Evolutionary conservation across 1,140 invertebrate genomes (phyloP).

Genomic region (Diorhabda carinulata): DNA sequence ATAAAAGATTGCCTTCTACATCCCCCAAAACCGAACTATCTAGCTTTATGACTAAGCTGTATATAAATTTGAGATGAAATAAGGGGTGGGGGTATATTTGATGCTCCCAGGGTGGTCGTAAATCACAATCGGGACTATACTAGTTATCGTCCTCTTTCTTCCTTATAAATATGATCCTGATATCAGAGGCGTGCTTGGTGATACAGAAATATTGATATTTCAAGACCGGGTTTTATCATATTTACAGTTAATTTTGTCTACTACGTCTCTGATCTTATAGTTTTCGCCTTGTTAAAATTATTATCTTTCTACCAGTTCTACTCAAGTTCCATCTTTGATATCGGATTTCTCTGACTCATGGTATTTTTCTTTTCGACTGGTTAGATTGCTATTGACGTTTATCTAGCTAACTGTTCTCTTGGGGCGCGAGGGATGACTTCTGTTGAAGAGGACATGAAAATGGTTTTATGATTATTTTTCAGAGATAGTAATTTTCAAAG

Average conservation of each 20-base stretch:
- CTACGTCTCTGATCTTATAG: neutral
- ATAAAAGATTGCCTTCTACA: conserved; percentile 10
- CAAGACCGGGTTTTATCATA: neutral
- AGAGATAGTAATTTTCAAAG: neutral
- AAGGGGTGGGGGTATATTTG: conserved; percentile 20
- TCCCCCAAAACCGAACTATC: conserved; percentile 8
- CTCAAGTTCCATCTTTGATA: conserved; percentile 28
- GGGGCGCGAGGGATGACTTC: neutral
- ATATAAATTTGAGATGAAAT: conserved; percentile 21
- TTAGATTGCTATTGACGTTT: conserved; percentile 28
- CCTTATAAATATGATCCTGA: conserved; percentile 29
- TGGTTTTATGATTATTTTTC: neutral
- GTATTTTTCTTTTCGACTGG: conserved; percentile 4
- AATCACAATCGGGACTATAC: conserved; percentile 36
- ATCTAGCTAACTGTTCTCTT: conserved; percentile 19
- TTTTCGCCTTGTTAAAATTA: neutral
- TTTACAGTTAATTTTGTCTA: neutral
- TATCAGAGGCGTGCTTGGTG: neutral
- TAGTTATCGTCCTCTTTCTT: conserved; percentile 34
- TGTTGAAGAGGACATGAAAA: neutral
- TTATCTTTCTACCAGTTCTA: conserved; percentile 13
- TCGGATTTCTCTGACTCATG: conserved; percentile 31
- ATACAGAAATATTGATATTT: neutral
- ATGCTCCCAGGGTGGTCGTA: conserved; percentile 26
- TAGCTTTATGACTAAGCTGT: conserved; percentile 18